phyloP scores from a whole-genome alignment of 92 coral and sea anemone species.

The Ricordea florida region DNA sequence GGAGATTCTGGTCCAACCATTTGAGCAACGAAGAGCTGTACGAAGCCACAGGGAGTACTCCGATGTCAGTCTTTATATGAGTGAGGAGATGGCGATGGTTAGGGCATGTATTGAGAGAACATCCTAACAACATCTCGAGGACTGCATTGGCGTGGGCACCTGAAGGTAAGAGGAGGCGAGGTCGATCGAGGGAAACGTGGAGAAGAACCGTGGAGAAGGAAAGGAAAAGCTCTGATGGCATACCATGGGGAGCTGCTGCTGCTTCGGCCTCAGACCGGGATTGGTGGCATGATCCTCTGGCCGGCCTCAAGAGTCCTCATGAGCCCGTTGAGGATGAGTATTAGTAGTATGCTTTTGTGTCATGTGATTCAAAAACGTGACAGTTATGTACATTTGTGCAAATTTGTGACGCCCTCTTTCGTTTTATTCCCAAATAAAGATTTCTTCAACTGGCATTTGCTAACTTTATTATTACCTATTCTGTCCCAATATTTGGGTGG shows the following conservation, averaged over 20 bases:
- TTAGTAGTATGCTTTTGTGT: too few species aligned
- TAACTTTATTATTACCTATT: too few species aligned
- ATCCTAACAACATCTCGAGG: background rate
- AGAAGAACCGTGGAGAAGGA: too few species aligned
- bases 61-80: background rate
- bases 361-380: too few species aligned
- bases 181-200: constrained; percentile 9
- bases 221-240: background rate
- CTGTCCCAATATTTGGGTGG: too few species aligned
- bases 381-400: too few species aligned
- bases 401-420: too few species aligned
- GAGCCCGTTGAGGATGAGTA: background rate
- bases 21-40: background rate
- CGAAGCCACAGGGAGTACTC: background rate
- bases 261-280: constrained; percentile 9
- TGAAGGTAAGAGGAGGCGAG: constrained; percentile 12
- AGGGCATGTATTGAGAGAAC: background rate
- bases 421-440: too few species aligned
- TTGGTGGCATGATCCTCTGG: constrained; percentile 13
- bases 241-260: background rate
- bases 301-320: constrained; percentile 18
- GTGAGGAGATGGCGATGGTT: constrained; percentile 20
- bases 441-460: too few species aligned
- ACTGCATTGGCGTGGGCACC: constrained; percentile 25
- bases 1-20: constrained; percentile 7